Conservation (phyloP, 2,888 invertebrate genomes). For the Periphyllus acericola region DNA sequence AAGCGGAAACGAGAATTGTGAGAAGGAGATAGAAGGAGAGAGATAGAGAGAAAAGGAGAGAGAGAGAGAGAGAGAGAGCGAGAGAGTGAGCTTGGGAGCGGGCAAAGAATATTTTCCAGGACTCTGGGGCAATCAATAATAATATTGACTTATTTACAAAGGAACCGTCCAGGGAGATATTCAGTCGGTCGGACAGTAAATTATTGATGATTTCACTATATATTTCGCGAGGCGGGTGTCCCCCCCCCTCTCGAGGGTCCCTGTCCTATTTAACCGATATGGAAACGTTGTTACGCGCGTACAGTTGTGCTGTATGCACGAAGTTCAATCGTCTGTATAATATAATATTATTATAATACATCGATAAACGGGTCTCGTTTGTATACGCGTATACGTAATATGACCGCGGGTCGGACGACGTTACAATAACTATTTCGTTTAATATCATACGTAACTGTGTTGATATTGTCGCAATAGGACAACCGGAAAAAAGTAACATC, state of each 20-base stretch:
- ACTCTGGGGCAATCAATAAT: conserved; percentile 62
- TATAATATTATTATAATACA: neutral
- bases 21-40: no score
- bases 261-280: neutral
- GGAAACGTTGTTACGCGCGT: neutral
- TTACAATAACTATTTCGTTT: neutral
- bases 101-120: conserved; percentile 64
- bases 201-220: conserved; percentile 31
- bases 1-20: neutral
- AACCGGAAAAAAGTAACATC: neutral
- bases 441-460: neutral
- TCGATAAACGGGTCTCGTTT: neutral
- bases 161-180: conserved; percentile 34
- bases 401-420: neutral
- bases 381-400: neutral
- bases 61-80: neutral
- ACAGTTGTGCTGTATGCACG: neutral
- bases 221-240: neutral
- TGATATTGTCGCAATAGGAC: no score
- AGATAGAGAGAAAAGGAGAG: neutral
- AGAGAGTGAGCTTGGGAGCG: neutral
- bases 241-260: neutral
- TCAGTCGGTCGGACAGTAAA: conserved; percentile 32
- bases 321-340: neutral
- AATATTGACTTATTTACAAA: conserved; percentile 17